Percentiles rank a stretch among this genome's conserved stretches.
Conservation (phyloP, 2,888 invertebrate species). For the Leptopilina myrica region DNA sequence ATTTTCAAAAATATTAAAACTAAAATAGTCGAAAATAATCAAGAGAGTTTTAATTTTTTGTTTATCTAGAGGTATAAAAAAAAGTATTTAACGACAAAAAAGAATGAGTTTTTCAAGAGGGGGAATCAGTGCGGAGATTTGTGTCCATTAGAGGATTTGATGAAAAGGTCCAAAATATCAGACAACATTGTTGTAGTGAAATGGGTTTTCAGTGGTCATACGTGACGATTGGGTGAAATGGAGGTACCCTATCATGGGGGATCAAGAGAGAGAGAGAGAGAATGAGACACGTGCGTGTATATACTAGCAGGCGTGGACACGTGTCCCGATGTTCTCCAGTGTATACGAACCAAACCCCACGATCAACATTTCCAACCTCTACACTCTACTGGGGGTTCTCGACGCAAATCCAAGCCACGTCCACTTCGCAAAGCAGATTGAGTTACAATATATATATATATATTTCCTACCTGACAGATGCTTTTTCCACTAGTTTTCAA, state of each 20-base stretch:
- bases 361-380: constrained; percentile 49
- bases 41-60: no score
- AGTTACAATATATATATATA: no score
- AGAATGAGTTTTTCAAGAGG: no score
- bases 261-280: constrained; percentile 13
- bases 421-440: constrained; percentile 55
- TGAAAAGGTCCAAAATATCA: constrained; percentile 6
- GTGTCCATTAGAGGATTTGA: not conserved
- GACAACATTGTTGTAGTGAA: constrained; percentile 16
- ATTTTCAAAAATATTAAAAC: no score
- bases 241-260: constrained; percentile 20
- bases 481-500: no score
- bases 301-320: constrained; percentile 29
- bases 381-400: constrained; percentile 43
- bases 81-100: no score
- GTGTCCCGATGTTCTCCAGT: constrained; percentile 32
- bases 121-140: not conserved
- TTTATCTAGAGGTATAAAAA: no score
- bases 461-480: no score
- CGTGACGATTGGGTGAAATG: constrained; percentile 35
- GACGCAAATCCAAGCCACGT: constrained; percentile 51
- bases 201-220: constrained; percentile 32
- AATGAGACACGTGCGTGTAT: constrained; percentile 15
- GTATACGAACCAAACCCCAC: constrained; percentile 45
- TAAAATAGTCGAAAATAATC: no score